Base-by-base conservation (phyloP, 1,140 invertebrate species). In the Ceratina australensis region DNA sequence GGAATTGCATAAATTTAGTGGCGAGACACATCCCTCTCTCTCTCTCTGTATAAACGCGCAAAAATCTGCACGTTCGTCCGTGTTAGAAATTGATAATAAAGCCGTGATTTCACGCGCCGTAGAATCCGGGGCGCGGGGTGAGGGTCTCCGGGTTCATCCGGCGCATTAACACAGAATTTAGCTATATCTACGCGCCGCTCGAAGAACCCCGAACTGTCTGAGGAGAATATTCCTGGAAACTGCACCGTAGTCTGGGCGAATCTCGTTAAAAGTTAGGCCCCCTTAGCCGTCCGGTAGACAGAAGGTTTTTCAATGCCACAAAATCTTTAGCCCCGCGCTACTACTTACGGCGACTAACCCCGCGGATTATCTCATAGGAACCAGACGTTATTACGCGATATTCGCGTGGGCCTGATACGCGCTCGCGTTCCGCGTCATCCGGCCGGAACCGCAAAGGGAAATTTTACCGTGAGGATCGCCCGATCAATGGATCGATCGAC, bases 211-310 rank as follows among this genome's bases (percentile, higher is more conserved):
- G n/a, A 3, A 47, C 20, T 18, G 22, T 15, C 16, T 20, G 50
- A 71, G 54, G 57, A 33, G 66, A 68, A 83, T 82, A 82, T 83
- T 72, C 63, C 33, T 26, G 64, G 0, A 57, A 50, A 77, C 47
- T n/a, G 47, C 22, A 1, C 10, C 28, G 28, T 1, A 54, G 66
- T 78, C 75, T 68, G 67, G 67, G 56, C 64, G 65, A 83, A 83
- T 82, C 81, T 83, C 80, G 81, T 83, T 83, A 83, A 83, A 83
- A 83, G 81, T 83, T 83, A 77, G 50, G 28, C 28, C 42, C 49
- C 33, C 24, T 73, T 56, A 76, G 80, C 80, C 67, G 42, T 22
- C 61, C 56, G 47, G 47, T 24, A 66, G 65, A 73, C 47, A 54
- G 63, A 60, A 54, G 52, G 49, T 64, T 73, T 68, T 57, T 82